Percentiles rank a stretch among this genome's conserved stretches.
Conservation (phyloP, 2,113 vertebrate species). For the Procavia capensis region DNA sequence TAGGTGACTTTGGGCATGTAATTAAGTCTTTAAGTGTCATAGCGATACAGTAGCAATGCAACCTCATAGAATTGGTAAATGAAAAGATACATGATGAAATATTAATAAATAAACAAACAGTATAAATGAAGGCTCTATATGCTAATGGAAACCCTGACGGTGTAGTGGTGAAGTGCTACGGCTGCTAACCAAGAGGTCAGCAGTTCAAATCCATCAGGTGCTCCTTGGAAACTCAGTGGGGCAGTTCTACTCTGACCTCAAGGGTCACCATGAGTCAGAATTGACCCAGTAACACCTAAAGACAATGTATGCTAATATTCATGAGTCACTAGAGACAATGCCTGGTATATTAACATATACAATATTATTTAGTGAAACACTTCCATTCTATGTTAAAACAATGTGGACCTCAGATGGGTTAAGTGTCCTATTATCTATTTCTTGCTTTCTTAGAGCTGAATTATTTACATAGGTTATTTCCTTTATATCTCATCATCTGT, state of each 20-base stretch:
- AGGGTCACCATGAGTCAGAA: too few species aligned
- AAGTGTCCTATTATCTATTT: neutral
- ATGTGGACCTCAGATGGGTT: neutral
- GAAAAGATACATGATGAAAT: neutral
- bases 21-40: neutral
- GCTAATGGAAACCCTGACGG: too few species aligned
- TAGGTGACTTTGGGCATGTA: neutral
- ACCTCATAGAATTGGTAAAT: neutral
- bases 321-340: neutral
- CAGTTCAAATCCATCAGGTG: too few species aligned
- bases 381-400: neutral
- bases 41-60: neutral
- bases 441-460: neutral
- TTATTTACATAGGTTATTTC: neutral
- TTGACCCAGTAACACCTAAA: too few species aligned
- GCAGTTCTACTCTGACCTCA: too few species aligned
- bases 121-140: neutral
- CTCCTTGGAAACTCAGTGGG: too few species aligned
- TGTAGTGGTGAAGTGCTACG: too few species aligned
- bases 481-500: neutral
- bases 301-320: rapidly evolving
- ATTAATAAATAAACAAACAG: neutral
- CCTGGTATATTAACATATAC: too few species aligned
- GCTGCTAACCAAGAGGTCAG: too few species aligned
- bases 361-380: neutral